These are phyloP conservation scores for Nanorana parkeri DNA, from an alignment of 2,113 vertebrate genomes.

Conservation along the genomic window DNA sequence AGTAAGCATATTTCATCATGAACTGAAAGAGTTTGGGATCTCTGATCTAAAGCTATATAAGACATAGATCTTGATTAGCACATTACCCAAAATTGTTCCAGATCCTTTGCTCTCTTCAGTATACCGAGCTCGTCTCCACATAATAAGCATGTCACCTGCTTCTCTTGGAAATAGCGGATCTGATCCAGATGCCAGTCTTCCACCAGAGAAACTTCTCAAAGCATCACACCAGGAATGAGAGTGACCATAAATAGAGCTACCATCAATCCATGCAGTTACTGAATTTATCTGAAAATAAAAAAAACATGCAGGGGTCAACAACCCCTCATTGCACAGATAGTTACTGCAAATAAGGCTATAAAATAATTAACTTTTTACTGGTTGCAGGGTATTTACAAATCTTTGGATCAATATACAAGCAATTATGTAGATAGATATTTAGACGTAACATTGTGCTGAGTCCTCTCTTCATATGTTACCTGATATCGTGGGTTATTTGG, in stretches of 20 bases:
- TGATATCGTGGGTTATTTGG: constrained; percentile 80
- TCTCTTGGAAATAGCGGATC: constrained; percentile 70
- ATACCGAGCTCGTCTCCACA: constrained; percentile 78
- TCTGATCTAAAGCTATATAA: too few species aligned
- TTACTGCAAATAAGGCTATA: background rate
- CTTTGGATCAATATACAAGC: too few species aligned
- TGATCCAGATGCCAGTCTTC: constrained; percentile 68
- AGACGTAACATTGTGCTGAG: too few species aligned
- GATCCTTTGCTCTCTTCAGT: constrained; percentile 65
- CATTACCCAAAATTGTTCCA: constrained; percentile 64
- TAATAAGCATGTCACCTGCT: constrained; percentile 59
- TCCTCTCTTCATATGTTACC: constrained; percentile 51
- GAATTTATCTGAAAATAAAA: constrained; percentile 70
- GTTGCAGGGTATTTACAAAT: background rate
- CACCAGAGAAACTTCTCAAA: constrained; percentile 74
- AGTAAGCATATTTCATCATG: too few species aligned
- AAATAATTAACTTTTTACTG: background rate
- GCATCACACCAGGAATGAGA: constrained; percentile 79
- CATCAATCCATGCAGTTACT: constrained; percentile 81
- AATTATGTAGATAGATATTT: too few species aligned
- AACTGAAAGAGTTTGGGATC: too few species aligned
- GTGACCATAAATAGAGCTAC: constrained; percentile 81
- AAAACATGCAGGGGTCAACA: background rate
- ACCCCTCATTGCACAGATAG: background rate
- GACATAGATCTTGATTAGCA: background rate